Percentiles rank a stretch among this genome's conserved stretches.
phyloP scores from a whole-genome alignment of 2,888 invertebrate genomes.

The Drosophila nigricruria region DNA sequence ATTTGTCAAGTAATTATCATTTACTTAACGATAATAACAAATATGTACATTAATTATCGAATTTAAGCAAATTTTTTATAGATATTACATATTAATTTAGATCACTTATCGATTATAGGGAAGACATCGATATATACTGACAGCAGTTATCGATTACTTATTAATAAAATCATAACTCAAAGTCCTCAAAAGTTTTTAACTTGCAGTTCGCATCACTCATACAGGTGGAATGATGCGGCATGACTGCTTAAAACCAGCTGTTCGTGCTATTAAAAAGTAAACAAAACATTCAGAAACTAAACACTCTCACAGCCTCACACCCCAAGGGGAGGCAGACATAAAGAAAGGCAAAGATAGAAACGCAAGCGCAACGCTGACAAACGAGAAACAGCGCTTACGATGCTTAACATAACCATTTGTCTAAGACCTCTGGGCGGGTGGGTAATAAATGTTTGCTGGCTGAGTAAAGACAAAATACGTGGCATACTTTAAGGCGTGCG shows the following conservation, averaged over 20 bases:
- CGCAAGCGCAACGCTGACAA: constrained; percentile 21
- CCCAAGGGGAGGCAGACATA: not conserved
- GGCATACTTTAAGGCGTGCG: constrained; percentile 57
- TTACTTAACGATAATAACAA: too few relatives aligned
- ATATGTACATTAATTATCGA: too few relatives aligned
- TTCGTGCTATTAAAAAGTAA: not conserved
- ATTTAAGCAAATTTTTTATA: too few relatives aligned
- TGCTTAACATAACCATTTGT: constrained; percentile 66
- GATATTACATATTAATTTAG: too few relatives aligned
- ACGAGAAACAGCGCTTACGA: constrained; percentile 48
- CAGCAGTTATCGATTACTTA: not conserved
- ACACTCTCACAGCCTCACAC: not conserved
- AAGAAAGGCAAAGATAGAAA: constrained; percentile 5
- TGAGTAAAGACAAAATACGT: constrained; percentile 51
- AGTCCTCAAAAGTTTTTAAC: not conserved
- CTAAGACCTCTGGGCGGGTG: constrained; percentile 28
- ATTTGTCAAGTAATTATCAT: too few relatives aligned
- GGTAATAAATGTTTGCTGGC: constrained; percentile 61
- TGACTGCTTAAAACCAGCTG: not conserved
- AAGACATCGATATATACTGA: not conserved
- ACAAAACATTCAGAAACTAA: not conserved
- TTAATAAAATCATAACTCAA: not conserved
- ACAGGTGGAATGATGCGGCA: not conserved
- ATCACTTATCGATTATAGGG: too few relatives aligned
- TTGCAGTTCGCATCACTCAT: not conserved